These are phyloP conservation scores for Polylopha cassiicola DNA, from an alignment of 2,888 invertebrate genomes.

Conservation along the genomic window DNA sequence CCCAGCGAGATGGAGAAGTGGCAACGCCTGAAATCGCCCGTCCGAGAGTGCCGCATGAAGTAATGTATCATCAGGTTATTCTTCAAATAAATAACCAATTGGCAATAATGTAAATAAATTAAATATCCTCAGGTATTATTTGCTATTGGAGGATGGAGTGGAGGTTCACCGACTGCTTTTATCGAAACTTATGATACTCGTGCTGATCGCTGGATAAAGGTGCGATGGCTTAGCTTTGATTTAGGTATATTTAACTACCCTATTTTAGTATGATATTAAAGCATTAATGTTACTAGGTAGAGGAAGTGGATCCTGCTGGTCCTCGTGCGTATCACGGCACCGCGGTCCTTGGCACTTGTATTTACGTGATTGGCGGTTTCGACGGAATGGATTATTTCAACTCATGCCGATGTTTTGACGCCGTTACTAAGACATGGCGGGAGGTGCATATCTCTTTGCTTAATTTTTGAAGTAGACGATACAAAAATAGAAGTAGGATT, in stretches of 20 bases:
- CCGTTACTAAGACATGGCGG: slow-evolving; percentile 88
- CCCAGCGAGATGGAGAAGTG: slow-evolving; percentile 86
- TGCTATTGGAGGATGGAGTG: slow-evolving; percentile 78
- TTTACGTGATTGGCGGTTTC: slow-evolving; percentile 95
- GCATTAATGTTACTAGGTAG: slow-evolving; percentile 65
- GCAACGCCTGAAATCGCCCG: slow-evolving; percentile 90
- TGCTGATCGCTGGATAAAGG: slow-evolving; percentile 92
- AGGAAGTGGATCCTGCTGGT: slow-evolving; percentile 88
- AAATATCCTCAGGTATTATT: slow-evolving; percentile 91
- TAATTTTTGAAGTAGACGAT: no score
- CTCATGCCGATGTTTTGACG: slow-evolving; percentile 91
- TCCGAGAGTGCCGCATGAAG: slow-evolving; percentile 90
- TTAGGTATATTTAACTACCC: slow-evolving; percentile 3
- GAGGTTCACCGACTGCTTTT: slow-evolving; percentile 84
- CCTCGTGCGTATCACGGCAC: slow-evolving; percentile 96
- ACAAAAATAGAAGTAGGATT: no score
- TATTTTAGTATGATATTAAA: background rate
- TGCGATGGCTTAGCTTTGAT: slow-evolving; percentile 40
- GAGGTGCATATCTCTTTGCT: slow-evolving; percentile 79
- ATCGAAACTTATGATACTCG: slow-evolving; percentile 94
- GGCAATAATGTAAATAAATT: no score
- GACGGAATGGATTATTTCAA: slow-evolving; percentile 94
- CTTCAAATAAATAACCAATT: no score
- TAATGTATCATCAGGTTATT: no score
- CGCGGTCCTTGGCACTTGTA: slow-evolving; percentile 88